These are phyloP conservation scores for Oegoconia quadripuncta DNA, from an alignment of 2,888 invertebrate species.

Conservation along the genomic window DNA sequence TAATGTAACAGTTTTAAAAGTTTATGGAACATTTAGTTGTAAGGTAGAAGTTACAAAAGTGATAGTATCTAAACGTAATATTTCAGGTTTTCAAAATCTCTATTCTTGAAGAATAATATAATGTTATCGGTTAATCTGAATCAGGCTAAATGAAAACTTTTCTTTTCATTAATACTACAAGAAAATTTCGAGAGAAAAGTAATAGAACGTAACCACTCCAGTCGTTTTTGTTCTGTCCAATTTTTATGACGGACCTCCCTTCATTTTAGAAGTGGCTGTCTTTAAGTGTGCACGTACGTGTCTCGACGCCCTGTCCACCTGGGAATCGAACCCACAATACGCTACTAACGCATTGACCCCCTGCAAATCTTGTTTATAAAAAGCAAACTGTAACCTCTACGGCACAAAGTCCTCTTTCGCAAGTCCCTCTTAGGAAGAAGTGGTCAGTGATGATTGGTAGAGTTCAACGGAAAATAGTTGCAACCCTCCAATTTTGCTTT, in stretches of 20 bases:
- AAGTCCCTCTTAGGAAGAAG: constrained; percentile 15
- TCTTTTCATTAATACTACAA: not conserved
- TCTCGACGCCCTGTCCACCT: constrained; percentile 69
- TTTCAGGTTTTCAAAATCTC: too few relatives aligned
- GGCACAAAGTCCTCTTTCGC: constrained; percentile 28
- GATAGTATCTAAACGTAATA: not conserved
- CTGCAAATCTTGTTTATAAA: constrained; percentile 31
- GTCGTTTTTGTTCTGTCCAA: constrained; percentile 59
- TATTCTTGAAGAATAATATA: too few relatives aligned
- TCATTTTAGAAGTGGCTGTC: constrained; percentile 70
- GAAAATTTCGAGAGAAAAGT: not conserved
- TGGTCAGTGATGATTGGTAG: constrained; percentile 70
- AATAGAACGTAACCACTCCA: constrained; percentile 29
- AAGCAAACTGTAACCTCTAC: constrained; percentile 28
- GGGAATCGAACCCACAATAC: constrained; percentile 77
- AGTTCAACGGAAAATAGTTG: constrained; percentile 30
- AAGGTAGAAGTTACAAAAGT: not conserved
- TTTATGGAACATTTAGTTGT: too few relatives aligned
- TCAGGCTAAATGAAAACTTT: too few relatives aligned
- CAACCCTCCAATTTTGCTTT: constrained; percentile 23
- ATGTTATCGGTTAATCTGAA: too few relatives aligned
- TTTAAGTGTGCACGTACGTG: constrained; percentile 75
- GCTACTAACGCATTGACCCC: constrained; percentile 69
- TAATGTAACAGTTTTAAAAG: too few relatives aligned
- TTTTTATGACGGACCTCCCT: constrained; percentile 77